Evolutionary conservation across 1,140 invertebrate species (phyloP), one percentile per base, ranked within the genome.

Genomic region (Adelges cooleyi): DNA sequence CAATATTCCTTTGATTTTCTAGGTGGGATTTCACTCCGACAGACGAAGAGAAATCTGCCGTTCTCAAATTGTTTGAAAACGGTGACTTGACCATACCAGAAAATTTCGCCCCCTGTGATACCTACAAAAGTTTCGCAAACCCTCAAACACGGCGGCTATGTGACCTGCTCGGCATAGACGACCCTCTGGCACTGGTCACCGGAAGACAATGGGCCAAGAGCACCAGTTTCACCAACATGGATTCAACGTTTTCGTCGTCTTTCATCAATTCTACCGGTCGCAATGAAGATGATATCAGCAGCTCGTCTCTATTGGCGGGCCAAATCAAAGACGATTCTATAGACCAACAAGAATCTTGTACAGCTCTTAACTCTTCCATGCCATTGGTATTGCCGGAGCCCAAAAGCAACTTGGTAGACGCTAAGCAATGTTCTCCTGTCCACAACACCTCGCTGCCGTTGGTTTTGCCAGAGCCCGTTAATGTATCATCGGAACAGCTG

Each of bases 61-160:
- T 95, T 18, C 71, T 80, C 0, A 78, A 84, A 72, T 88, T 97
- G 72, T 62, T 62, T 10, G 25, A 22, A 18, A 75, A 81, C 33
- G 75, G 76, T 52, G 78, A 84, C 76, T 76, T 92, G 22, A 73
- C 70, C 49, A 77, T 89, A 48, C 90, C 90, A 1, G 73, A 82
- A 2, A 90, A 87, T 76, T 98, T 98, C 77, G 74, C 76, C 29
- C 77, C 74, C 69, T 92, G 87, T 27, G 88, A 82, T 1, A 78
- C 82, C 52, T 71, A 81, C 2, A 87, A 84, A 71, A 74, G 82
- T 69, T 77, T 80, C 9, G 73, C 82, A 13, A 96, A 96, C 77
- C 81, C 86, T 17, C 93, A 96, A 75, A 94, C 90, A 6, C 80
- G 79, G 8, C 72, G 80, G 42, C 82, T 97, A 56, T 96, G 92